phyloP scores from a whole-genome alignment of 2,888 invertebrate genomes.

The Melangyna quadrimaculata region DNA sequence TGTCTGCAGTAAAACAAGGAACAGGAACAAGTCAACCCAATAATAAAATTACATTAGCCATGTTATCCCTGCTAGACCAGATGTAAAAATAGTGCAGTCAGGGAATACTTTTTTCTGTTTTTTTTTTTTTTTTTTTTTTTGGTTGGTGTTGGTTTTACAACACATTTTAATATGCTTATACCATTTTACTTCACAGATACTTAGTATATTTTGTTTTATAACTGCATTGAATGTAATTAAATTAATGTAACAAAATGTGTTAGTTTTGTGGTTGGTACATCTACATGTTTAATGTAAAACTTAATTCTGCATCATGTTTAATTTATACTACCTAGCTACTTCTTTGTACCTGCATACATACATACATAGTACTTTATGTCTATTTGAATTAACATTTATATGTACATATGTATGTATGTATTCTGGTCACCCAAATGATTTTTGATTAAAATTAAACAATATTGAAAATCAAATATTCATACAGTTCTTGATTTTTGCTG shows the following conservation, averaged over 20 bases:
- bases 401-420: no score
- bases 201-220: background rate
- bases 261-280: slow-evolving; percentile 15
- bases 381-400: background rate
- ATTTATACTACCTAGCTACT: no score
- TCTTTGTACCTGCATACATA: no score
- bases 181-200: background rate
- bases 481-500: background rate
- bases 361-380: background rate
- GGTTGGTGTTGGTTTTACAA: background rate
- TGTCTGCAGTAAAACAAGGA: slow-evolving; percentile 5
- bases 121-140: background rate
- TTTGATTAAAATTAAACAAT: slow-evolving; percentile 14
- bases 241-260: slow-evolving; percentile 15
- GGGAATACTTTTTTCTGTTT: background rate
- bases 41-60: slow-evolving; percentile 5
- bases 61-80: background rate
- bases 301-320: background rate
- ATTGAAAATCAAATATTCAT: slow-evolving; percentile 23
- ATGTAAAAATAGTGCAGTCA: background rate
- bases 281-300: slow-evolving; percentile 4
- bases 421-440: background rate
- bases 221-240: slow-evolving; percentile 17
- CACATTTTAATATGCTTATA: background rate
- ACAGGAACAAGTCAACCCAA: background rate